Evolutionary conservation across 2,888 invertebrate genomes (phyloP).

Genomic region (Iselma pallidipennis): DNA sequence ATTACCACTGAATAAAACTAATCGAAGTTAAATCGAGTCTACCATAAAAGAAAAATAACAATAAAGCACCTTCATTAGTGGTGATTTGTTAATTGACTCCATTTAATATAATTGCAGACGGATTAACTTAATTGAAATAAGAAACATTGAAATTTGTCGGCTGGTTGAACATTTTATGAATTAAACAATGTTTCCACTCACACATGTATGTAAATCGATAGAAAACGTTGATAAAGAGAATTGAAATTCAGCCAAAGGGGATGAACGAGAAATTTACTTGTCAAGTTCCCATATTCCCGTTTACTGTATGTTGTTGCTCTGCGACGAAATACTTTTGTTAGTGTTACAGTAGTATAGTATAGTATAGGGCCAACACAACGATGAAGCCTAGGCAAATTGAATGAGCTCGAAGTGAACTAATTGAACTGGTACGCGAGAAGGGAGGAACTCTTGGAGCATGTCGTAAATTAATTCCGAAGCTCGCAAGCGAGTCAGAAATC

Average conservation of each 20-base stretch:
- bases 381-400: slow-evolving; percentile 25
- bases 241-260: neutral
- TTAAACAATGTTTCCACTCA: neutral
- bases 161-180: neutral
- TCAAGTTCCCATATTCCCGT: neutral
- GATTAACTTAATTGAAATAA: neutral
- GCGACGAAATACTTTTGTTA: neutral
- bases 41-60: neutral
- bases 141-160: neutral
- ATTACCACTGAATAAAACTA: neutral
- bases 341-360: neutral
- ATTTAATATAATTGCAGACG: neutral
- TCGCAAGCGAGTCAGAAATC: slow-evolving; percentile 46
- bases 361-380: slow-evolving; percentile 1
- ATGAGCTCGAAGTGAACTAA: slow-evolving; percentile 39
- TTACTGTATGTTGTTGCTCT: neutral
- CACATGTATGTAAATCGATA: neutral
- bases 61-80: neutral
- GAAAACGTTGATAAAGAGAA: neutral
- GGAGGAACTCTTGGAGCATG: slow-evolving; percentile 42
- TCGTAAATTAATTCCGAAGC: slow-evolving; percentile 48
- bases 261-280: neutral
- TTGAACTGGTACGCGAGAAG: slow-evolving; percentile 41
- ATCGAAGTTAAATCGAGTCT: neutral
- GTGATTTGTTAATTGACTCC: neutral